A percentile compares a stretch with the other conserved stretches of the same genome.
Conservation (phyloP, 2,888 invertebrate genomes). For the Laothoe populi region DNA sequence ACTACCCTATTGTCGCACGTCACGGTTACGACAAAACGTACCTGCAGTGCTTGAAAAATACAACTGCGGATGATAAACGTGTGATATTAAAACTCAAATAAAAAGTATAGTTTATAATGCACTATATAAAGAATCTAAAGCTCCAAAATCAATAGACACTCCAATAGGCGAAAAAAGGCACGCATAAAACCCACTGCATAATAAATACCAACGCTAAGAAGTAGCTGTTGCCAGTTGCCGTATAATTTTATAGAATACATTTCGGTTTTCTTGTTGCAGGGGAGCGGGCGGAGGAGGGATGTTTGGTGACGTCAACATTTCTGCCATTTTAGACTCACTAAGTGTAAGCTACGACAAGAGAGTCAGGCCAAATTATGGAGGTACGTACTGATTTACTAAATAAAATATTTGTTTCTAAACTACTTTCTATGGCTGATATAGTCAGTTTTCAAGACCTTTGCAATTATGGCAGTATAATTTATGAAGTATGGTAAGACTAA, state of each 20-base stretch:
- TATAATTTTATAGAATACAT: slow-evolving; percentile 30
- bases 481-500: no score
- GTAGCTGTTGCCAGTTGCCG: background rate
- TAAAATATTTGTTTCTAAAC: background rate
- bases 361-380: slow-evolving; percentile 99
- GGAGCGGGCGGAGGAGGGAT: slow-evolving; percentile 90
- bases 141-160: background rate
- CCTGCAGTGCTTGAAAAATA: no score
- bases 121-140: no score
- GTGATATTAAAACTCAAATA: no score
- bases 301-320: slow-evolving; percentile 96
- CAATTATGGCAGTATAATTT: no score
- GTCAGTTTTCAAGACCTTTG: background rate
- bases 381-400: slow-evolving; percentile 81
- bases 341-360: slow-evolving; percentile 99
- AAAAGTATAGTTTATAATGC: no score
- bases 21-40: no score
- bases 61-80: no score
- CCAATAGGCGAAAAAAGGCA: background rate
- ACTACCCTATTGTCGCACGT: no score
- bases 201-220: slow-evolving; percentile 1
- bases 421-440: background rate
- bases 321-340: slow-evolving; percentile 96
- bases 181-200: background rate
- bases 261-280: slow-evolving; percentile 58